A percentile compares a stretch with the other conserved stretches of the same genome.
Conservation (phyloP, 2,888 invertebrate species). For the Xestoiulus laeticollis region DNA sequence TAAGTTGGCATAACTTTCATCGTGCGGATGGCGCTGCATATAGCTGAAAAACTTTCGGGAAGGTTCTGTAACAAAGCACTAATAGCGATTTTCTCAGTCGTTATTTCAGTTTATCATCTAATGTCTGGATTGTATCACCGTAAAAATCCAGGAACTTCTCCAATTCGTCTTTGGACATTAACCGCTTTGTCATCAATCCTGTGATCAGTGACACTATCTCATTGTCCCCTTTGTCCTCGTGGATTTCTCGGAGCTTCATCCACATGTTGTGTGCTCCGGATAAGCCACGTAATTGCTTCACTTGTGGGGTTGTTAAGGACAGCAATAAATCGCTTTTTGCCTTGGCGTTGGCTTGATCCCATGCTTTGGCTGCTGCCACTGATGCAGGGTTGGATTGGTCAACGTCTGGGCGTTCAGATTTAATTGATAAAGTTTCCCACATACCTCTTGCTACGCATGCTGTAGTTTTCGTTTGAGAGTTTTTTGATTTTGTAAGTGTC, state of each 20-base stretch:
- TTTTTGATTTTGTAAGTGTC: neutral
- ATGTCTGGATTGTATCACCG: neutral
- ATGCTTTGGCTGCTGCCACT: no score
- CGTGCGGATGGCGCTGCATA: neutral
- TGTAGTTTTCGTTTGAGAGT: neutral
- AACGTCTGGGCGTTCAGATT: neutral
- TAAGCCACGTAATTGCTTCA: neutral
- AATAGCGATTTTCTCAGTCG: neutral
- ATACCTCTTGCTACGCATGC: neutral
- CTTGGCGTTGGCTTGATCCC: no score
- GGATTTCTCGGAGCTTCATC: neutral
- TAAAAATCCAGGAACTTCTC: neutral
- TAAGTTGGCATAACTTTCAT: neutral
- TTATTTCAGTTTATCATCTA: neutral
- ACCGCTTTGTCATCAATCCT: neutral
- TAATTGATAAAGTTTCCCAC: neutral
- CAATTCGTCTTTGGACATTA: neutral
- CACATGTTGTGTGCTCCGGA: neutral
- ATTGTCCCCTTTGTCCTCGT: constrained; percentile 22
- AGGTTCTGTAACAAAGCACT: neutral
- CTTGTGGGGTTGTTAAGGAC: no score
- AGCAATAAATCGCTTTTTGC: no score
- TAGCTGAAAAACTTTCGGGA: neutral
- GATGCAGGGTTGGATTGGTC: neutral
- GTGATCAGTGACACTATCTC: neutral